Conservation (phyloP, 2,113 vertebrate genomes). For the Xerus inauris region DNA sequence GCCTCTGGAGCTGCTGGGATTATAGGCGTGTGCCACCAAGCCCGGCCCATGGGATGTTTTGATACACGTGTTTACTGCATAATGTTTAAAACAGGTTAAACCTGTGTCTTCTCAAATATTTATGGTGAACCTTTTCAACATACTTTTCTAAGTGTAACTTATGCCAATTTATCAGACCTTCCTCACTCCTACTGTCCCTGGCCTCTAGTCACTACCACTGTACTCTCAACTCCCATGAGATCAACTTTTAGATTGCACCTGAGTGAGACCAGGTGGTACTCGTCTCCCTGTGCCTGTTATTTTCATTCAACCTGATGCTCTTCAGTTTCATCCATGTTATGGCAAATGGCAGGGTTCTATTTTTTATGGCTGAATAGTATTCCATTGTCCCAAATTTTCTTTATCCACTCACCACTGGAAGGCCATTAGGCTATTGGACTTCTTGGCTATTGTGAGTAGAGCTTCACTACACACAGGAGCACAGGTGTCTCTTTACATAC, state of each 20-base stretch:
- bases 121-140: neutral
- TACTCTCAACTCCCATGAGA: too few species aligned
- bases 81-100: neutral
- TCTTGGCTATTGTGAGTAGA: too few species aligned
- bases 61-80: neutral
- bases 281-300: neutral
- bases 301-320: too few species aligned
- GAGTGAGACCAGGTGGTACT: neutral
- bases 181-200: neutral
- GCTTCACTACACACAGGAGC: neutral
- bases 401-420: neutral
- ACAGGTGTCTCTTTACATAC: neutral
- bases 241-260: neutral
- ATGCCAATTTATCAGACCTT: neutral
- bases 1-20: too few species aligned
- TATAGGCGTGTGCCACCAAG: too few species aligned
- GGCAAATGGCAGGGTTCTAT: too few species aligned
- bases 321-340: too few species aligned
- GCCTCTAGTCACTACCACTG: rapidly evolving
- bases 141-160: neutral
- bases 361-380: neutral
- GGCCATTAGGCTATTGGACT: rapidly evolving
- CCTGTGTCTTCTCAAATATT: neutral
- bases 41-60: neutral
- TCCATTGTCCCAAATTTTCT: neutral